These are phyloP conservation scores for Silurus meridionalis DNA, from an alignment of 2,113 vertebrate genomes.

Conservation along the genomic window DNA sequence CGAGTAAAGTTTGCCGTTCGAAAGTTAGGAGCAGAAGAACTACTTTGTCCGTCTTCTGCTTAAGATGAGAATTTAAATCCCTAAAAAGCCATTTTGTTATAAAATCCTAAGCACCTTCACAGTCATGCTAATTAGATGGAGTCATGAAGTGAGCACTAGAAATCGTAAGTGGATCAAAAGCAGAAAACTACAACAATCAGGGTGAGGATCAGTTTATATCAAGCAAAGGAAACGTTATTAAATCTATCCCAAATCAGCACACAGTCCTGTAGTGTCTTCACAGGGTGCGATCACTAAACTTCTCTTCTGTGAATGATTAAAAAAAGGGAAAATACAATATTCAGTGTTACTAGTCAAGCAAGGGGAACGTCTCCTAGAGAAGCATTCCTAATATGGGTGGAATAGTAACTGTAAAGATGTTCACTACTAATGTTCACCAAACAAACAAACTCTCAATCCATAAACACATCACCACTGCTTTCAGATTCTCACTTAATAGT, in stretches of 20 bases:
- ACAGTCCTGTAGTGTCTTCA: conserved; percentile 58
- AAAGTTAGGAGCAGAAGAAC: background rate
- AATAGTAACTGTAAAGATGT: conserved; percentile 91
- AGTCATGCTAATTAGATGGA: background rate
- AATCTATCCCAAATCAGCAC: background rate
- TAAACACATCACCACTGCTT: background rate
- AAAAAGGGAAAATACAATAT: conserved; percentile 27
- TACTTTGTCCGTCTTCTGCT: background rate
- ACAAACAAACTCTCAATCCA: conserved; percentile 61
- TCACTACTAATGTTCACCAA: conserved; percentile 71
- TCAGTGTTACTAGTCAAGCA: conserved; percentile 78
- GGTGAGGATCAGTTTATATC: background rate
- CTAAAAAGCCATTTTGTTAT: too few relatives aligned
- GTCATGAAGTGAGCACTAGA: background rate
- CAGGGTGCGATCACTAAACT: conserved; percentile 75
- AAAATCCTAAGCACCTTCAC: background rate
- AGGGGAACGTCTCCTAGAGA: conserved; percentile 88
- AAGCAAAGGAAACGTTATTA: background rate
- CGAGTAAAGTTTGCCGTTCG: background rate
- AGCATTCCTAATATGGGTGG: conserved; percentile 84
- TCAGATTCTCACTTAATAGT: background rate
- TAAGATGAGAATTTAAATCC: background rate
- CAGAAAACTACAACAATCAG: background rate
- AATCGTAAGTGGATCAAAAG: background rate
- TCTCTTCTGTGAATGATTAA: conserved; percentile 68